Base-by-base conservation (phyloP, 2,797 vertebrate genomes). In the Pantherophis vulpinus region DNA sequence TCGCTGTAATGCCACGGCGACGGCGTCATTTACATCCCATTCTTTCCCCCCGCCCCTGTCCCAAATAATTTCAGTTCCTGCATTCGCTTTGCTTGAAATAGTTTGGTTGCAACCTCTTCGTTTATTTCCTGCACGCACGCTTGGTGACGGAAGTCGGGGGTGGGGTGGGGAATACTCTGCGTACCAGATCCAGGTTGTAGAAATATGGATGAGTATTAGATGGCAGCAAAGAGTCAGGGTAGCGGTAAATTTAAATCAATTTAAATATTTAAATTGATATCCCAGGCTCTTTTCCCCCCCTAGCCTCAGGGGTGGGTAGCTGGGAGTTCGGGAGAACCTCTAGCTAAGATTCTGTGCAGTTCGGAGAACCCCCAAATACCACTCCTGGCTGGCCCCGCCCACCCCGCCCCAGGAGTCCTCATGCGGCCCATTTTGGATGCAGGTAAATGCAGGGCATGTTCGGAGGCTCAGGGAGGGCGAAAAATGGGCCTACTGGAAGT, bases 1-100 rank as follows among this genome's bases (percentile, higher is more conserved):
- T 37, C 88, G 93, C 51, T 94, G 93, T 47, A 55, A 91, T 0
- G 27, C 89, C 92, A 96, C 95, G 94, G 93, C 20, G 94, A 92
- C 20, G 37, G 93, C 20, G 20, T 79, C 94, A 94, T 83, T 83
- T 47, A 9, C 56, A n/a, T 90, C 54, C 92, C 92, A 2, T 20
- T 29, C 55, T n/a, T 2, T 3, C 86, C 2, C 55, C 3, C 2
- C 29, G 1, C n/a, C 2, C 60, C n/a, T 1, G 8, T 18, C 29
- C 55, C 32, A 56, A 4, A 86, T 37, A 87, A 59, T 63, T 29
- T 94, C 58, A 6, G 92, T 95, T 87, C 90, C 92, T 91, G 58
- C 14, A 47, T 27, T 7, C 0, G 5, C 61, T 12, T 27, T 2
- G 66, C 86, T 37, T 70, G 54, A 25, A 54, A 25, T 32, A 47